Percentiles rank a stretch among this genome's conserved stretches.
These are phyloP conservation scores for Apteryx owenii DNA, from an alignment of 2,113 vertebrate genomes.

Conservation along the genomic window DNA sequence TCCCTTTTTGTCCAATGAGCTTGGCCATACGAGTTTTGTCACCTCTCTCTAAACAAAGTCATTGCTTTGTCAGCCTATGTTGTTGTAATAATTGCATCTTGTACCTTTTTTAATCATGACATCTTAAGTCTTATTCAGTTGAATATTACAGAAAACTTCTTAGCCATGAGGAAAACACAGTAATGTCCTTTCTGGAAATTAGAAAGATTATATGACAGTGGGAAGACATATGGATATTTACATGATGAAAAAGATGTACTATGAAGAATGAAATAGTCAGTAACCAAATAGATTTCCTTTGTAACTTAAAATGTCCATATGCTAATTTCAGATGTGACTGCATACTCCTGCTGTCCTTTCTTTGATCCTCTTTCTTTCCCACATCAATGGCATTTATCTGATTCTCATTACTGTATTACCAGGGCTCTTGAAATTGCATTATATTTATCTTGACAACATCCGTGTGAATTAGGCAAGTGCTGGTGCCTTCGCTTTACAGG, in stretches of 20 bases:
- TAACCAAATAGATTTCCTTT: neutral
- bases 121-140: neutral
- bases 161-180: neutral
- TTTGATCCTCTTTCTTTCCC: slow-evolving; percentile 34
- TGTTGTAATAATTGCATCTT: neutral
- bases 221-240: neutral
- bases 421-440: neutral
- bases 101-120: neutral
- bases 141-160: neutral
- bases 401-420: slow-evolving; percentile 20
- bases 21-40: neutral
- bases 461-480: neutral
- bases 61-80: neutral
- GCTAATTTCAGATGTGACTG: neutral
- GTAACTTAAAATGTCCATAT: slow-evolving; percentile 15
- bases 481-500: neutral
- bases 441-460: neutral
- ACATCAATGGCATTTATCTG: slow-evolving; percentile 3
- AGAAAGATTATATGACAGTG: neutral
- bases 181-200: neutral
- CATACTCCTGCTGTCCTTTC: neutral
- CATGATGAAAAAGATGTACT: neutral
- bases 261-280: neutral
- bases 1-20: neutral
- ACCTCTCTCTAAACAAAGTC: neutral